Percentiles rank a stretch among this genome's conserved stretches.
Evolutionary conservation across 2,888 invertebrate genomes (phyloP).

Genomic region (Coremacera marginata): DNA sequence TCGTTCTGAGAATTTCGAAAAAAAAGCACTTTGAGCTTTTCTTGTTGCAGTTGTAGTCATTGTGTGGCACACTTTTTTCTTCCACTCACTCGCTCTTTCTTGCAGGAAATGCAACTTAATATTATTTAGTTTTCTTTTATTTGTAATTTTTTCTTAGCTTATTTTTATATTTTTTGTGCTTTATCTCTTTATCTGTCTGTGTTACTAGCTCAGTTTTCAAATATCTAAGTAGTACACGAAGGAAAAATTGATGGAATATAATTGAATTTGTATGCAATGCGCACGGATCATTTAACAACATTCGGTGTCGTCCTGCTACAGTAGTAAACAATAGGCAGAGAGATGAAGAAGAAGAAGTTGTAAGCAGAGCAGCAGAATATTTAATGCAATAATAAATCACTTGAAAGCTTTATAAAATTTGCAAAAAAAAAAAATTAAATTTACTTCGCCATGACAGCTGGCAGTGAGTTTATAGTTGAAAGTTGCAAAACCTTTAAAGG

Average conservation of each 20-base stretch:
- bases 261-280: constrained; percentile 32
- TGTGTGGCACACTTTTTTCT: neutral
- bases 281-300: constrained; percentile 30
- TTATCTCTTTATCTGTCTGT: neutral
- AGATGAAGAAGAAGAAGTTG: neutral
- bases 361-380: neutral
- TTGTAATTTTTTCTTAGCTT: neutral
- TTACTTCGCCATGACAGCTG: neutral
- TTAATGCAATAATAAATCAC: constrained; percentile 30
- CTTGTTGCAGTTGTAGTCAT: neutral
- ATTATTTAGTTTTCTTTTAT: constrained; percentile 5
- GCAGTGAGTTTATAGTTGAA: too few relatives aligned
- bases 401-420: neutral
- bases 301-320: neutral
- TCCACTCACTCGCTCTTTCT: neutral
- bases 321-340: neutral
- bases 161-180: neutral
- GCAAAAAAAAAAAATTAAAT: neutral
- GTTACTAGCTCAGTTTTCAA: neutral
- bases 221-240: constrained; percentile 18
- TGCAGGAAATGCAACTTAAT: neutral
- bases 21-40: neutral
- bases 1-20: neutral
- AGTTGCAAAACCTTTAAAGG: too few relatives aligned
- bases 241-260: constrained; percentile 26